Evolutionary conservation across 2,888 invertebrate species (phyloP), one percentile per base, ranked within the genome.

Genomic region (Scelioninae gen. 1): DNA sequence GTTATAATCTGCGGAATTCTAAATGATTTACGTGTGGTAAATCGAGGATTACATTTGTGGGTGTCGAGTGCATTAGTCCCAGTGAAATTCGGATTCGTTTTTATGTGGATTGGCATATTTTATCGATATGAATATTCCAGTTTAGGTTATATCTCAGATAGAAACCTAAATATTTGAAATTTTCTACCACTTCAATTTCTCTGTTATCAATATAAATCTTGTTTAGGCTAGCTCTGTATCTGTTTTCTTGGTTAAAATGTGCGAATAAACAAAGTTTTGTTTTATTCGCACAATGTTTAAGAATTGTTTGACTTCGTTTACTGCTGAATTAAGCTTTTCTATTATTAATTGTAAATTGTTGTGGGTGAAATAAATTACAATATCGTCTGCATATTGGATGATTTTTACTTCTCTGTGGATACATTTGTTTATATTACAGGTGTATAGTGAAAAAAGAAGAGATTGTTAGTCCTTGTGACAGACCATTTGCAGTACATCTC

Each of bases 1-100:
- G n/a, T n/a, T n/a, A n/a, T n/a, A n/a, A n/a, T n/a, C n/a, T n/a
- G n/a, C n/a, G n/a, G n/a, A n/a, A n/a, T 9, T 51, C 15, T 10
- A 72, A 15, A 9, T 60, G 72, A 11, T 31, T n/a, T 51, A 62
- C 62, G 4, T 16, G 0, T 1, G 72, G 51, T 15, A 51, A 29
- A 32, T 72, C 72, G 0, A 72, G 16, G 13, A 72, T 9, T 0
- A 72, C 49, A 16, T 63, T 74, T 4, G 49, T 58, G 8, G 58
- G 58, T 9, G 58, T 71, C 0, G 69, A 38, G 10, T 58, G 58
- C 69, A 74, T 74, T 34, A 74, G 9, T n/a, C 63, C 63, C 6
- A 74, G 8, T 4, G 71, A 31, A 0, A 29, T 62, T 15, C 60
- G 13, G 0, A 72, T 1, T 6, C 53, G 40, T 10, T 5, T 10